Percentiles rank a stretch among this genome's conserved stretches.
Evolutionary conservation across 1,140 invertebrate species (phyloP).

Genomic region (Neelides sp.): DNA sequence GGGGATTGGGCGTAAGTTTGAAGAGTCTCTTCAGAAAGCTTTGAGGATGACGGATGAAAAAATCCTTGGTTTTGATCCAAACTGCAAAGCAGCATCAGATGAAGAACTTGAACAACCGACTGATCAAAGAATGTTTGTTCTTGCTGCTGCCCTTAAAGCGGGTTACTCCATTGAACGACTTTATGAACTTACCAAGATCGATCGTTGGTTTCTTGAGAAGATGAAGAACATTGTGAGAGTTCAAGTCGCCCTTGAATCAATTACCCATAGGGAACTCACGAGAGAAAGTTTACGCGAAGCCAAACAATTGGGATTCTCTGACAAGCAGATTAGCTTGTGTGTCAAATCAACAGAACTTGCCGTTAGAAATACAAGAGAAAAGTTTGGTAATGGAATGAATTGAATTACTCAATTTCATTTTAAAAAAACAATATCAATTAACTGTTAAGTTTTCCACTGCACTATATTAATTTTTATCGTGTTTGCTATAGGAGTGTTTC

Average conservation of each 20-base stretch:
- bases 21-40: conserved; percentile 99
- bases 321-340: conserved; percentile 83
- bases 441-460: neutral
- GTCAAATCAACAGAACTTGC: conserved; percentile 75
- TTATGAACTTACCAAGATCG: conserved; percentile 90
- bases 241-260: conserved; percentile 47
- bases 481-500: conserved; percentile 45
- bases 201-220: conserved; percentile 91
- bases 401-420: no score
- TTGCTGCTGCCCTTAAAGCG: conserved; percentile 77
- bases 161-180: conserved; percentile 69
- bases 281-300: conserved; percentile 56
- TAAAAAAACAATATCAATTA: conserved; percentile 3
- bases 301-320: conserved; percentile 92
- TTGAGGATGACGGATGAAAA: conserved; percentile 95
- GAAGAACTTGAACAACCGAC: conserved; percentile 81
- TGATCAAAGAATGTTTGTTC: conserved; percentile 90
- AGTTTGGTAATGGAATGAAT: conserved; percentile 45
- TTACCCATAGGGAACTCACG: conserved; percentile 46
- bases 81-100: conserved; percentile 60
- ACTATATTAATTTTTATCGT: neutral
- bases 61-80: conserved; percentile 86
- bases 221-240: conserved; percentile 82
- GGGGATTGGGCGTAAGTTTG: conserved; percentile 93
- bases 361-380: conserved; percentile 57